Conservation (phyloP, 1,140 invertebrate genomes). For the Diachasmimorpha longicaudata region DNA sequence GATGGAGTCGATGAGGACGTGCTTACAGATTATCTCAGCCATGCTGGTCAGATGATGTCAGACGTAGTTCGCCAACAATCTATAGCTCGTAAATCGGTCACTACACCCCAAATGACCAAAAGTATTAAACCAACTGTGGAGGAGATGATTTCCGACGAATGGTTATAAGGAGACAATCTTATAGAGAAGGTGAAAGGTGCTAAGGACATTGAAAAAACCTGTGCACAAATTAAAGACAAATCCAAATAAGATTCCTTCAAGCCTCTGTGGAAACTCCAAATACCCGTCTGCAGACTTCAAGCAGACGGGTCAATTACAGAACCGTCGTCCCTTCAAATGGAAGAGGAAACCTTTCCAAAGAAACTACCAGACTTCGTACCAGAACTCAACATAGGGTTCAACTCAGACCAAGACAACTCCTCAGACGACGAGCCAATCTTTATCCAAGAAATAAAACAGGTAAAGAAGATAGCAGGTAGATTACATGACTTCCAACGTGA, state of each 20-base stretch:
- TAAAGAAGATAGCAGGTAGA: slow-evolving; percentile 16
- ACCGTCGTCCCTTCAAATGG: background rate
- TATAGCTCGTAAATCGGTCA: slow-evolving; percentile 22
- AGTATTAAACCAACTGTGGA: slow-evolving; percentile 38
- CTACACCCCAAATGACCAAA: slow-evolving; percentile 26
- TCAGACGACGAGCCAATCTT: slow-evolving; percentile 17
- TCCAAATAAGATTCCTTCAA: background rate
- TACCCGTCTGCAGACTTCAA: slow-evolving; percentile 7
- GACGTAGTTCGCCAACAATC: slow-evolving; percentile 37
- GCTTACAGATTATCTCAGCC: slow-evolving; percentile 24
- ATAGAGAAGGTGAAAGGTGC: slow-evolving; percentile 18
- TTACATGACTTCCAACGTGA: background rate
- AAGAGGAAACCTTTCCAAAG: background rate
- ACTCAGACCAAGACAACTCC: background rate
- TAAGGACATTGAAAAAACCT: slow-evolving; percentile 27
- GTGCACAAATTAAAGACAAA: slow-evolving; percentile 25
- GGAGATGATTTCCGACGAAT: slow-evolving; percentile 35
- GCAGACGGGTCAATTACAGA: slow-evolving; percentile 9
- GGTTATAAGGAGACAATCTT: slow-evolving; percentile 35
- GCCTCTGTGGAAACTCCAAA: slow-evolving; percentile 17
- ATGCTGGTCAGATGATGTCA: slow-evolving; percentile 25
- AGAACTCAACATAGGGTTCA: background rate
- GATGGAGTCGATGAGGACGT: slow-evolving; percentile 18
- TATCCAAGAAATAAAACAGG: slow-evolving; percentile 24
- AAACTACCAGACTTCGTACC: background rate